Conservation (phyloP, 1,140 invertebrate species). For the Hetaerina americana region DNA sequence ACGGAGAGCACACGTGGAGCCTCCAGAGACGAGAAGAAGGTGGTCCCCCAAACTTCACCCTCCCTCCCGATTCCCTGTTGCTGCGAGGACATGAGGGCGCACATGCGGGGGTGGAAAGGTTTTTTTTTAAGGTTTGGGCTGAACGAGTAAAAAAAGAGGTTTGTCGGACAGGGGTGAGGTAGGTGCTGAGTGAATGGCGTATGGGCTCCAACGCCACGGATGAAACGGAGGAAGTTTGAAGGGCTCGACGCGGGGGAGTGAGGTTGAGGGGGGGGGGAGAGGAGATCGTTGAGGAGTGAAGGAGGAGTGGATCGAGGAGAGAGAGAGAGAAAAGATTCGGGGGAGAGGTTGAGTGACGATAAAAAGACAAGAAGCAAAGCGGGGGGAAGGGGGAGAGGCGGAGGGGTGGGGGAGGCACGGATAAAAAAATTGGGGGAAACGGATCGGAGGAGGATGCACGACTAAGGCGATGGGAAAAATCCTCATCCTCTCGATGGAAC, state of each 20-base stretch:
- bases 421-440: neutral
- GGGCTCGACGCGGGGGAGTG: neutral
- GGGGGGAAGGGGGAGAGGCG: neutral
- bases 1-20: too few relatives aligned
- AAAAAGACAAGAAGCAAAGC: neutral
- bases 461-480: neutral
- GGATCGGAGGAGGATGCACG: neutral
- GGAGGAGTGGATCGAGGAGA: neutral
- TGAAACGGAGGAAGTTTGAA: neutral
- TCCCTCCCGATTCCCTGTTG: too few relatives aligned
- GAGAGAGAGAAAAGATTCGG: neutral
- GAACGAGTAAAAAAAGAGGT: neutral
- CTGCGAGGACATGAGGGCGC: too few relatives aligned
- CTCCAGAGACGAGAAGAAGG: too few relatives aligned
- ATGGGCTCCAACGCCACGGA: neutral
- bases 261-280: too few relatives aligned
- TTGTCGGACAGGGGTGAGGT: neutral
- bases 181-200: neutral
- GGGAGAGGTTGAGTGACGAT: neutral
- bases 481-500: too few relatives aligned
- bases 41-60: too few relatives aligned
- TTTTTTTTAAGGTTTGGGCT: too few relatives aligned
- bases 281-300: neutral
- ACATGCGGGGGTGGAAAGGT: too few relatives aligned
- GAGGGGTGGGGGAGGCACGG: neutral